phyloP scores from a whole-genome alignment of 2,113 vertebrate species.

The Chaetura pelagica region DNA sequence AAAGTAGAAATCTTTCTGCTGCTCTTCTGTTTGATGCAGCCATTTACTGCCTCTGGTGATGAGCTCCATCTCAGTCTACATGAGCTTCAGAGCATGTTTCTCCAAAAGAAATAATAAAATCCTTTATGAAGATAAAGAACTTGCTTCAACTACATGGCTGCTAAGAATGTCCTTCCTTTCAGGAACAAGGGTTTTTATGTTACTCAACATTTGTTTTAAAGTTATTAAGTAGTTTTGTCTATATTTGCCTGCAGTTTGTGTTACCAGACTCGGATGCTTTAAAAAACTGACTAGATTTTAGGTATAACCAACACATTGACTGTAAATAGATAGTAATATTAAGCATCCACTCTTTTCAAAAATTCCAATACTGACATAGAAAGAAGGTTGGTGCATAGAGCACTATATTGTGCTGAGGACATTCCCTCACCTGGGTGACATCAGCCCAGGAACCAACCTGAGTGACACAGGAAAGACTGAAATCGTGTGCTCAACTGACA shows the following conservation, averaged over 20 bases:
- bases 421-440: background rate
- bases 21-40: background rate
- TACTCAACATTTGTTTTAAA: background rate
- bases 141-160: background rate
- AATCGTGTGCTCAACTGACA: background rate
- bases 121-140: background rate
- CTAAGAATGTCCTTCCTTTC: background rate
- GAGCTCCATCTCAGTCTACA: background rate
- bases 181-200: background rate
- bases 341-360: background rate
- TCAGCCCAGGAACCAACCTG: background rate
- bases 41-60: background rate
- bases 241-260: background rate
- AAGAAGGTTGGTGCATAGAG: background rate
- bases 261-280: background rate
- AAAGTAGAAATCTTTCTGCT: background rate
- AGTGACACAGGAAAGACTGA: background rate
- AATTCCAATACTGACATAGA: background rate
- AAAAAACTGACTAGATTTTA: background rate
- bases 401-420: background rate
- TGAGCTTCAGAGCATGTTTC: background rate
- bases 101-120: background rate
- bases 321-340: background rate
- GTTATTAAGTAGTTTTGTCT: background rate
- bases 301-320: background rate